Evolutionary conservation across 2,113 vertebrate genomes (phyloP).

Genomic region (Prolemur simus): DNA sequence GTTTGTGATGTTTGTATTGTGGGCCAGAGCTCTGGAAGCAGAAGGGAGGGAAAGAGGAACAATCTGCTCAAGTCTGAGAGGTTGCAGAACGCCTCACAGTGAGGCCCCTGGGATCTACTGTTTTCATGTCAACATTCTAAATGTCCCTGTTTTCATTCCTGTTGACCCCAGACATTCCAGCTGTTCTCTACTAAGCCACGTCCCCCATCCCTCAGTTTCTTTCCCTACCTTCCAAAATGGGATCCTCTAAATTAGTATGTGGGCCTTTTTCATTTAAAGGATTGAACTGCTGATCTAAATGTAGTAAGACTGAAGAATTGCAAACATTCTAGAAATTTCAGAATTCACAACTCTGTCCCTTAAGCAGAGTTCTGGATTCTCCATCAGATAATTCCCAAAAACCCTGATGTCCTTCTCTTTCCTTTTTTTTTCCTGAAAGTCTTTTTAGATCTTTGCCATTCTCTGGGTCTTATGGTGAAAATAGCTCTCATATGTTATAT

Average conservation of each 20-base stretch:
- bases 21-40: neutral
- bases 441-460: neutral
- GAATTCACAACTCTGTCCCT: neutral
- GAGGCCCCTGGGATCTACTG: neutral
- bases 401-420: neutral
- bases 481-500: neutral
- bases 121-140: neutral
- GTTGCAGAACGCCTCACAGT: neutral
- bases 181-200: neutral
- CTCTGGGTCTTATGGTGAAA: neutral
- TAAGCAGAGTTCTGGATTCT: conserved; percentile 2
- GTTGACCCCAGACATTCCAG: neutral
- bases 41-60: neutral
- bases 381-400: neutral
- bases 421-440: neutral
- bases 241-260: neutral
- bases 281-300: neutral
- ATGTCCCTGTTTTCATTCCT: neutral
- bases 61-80: neutral
- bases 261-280: neutral
- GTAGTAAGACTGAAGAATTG: neutral
- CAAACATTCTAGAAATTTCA: neutral
- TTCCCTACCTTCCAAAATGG: neutral
- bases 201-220: neutral
- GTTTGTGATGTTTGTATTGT: neutral